Percentiles rank a stretch among this genome's conserved stretches.
Conservation (phyloP, 92 coral and sea anemone species). For the Pocillopora grandis region DNA sequence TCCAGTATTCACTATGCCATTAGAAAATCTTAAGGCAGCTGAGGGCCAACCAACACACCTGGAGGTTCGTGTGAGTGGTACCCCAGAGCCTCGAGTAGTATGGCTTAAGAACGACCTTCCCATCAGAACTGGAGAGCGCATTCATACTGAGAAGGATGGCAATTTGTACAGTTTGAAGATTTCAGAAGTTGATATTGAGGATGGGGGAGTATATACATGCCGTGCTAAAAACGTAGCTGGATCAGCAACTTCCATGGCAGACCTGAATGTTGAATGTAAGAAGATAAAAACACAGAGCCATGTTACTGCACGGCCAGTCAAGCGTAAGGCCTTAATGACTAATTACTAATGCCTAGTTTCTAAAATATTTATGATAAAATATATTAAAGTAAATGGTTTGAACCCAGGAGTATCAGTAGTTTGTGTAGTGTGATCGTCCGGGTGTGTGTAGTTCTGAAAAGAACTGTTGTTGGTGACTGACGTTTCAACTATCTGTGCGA, state of each 20-base stretch:
- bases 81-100: conserved; percentile 76
- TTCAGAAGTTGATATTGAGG: conserved; percentile 66
- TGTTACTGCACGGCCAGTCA: not conserved
- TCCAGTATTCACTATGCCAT: conserved; percentile 54
- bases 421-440: too few species aligned
- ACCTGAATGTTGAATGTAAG: conserved; percentile 75
- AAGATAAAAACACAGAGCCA: not conserved
- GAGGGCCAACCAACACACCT: conserved; percentile 57
- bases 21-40: conserved; percentile 47
- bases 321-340: not conserved
- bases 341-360: not conserved
- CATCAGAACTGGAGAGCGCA: conserved; percentile 54
- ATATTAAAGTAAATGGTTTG: too few species aligned
- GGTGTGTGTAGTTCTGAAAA: too few species aligned
- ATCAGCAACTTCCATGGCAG: conserved; percentile 66
- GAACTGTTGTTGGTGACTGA: too few species aligned
- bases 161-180: conserved; percentile 59
- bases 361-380: too few species aligned
- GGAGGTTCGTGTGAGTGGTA: conserved; percentile 65
- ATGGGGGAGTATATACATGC: conserved; percentile 80
- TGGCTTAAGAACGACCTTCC: conserved; percentile 79
- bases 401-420: too few species aligned
- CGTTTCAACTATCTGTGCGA: too few species aligned
- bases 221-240: conserved; percentile 78
- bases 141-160: conserved; percentile 55